Evolutionary conservation across 2,888 invertebrate genomes (phyloP), one percentile per base, ranked within the genome.

Genomic region (Plagiodera versicolora): DNA sequence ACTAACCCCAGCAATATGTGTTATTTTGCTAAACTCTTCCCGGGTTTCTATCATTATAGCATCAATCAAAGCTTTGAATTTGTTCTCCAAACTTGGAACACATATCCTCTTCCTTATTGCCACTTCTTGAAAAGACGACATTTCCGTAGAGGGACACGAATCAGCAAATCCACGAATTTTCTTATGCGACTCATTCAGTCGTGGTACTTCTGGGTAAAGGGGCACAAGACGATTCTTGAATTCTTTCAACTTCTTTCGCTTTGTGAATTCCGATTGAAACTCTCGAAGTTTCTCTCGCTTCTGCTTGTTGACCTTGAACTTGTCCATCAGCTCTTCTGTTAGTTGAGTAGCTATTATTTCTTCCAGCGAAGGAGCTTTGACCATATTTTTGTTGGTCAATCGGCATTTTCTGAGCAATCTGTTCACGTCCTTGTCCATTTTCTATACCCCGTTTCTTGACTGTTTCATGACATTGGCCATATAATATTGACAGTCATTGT

Each of bases 1-100:
- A 56, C 63, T 60, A 49, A 90, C 85, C 10, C 89, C 89, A 32
- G 86, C 83, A 0, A 83, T 79, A 67, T 88, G 87, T 57, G 88
- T 84, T 51, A 87, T 81, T 17, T 79, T 79, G 67, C 86, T 81
- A 81, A 86, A 89, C 67, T 87, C 86, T 0, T 72, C 72, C 68
- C 86, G 82, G 47, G 83, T 83, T 71, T 88, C 87, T 2, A 79
- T 71, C 60, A 88, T 81, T 17, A 87, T 80, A 6, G 78, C 80
- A 24, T 83, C 80, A 35, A 86, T 81, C 0, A 87, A 72, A 20
- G 80, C 76, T 0, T 85, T 84, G 74, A 84, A 89, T 46, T 83
- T 82, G 24, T 78, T 78, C 60, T 85, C 84, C n/a, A 89, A 76
- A 51, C 82, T 81, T 0, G 77, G 74, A 0, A 86, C 85, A 0